Evolutionary conservation across 2,797 vertebrate species (phyloP), one percentile per base, ranked within the genome.

Genomic region (Anas bahamensis): DNA sequence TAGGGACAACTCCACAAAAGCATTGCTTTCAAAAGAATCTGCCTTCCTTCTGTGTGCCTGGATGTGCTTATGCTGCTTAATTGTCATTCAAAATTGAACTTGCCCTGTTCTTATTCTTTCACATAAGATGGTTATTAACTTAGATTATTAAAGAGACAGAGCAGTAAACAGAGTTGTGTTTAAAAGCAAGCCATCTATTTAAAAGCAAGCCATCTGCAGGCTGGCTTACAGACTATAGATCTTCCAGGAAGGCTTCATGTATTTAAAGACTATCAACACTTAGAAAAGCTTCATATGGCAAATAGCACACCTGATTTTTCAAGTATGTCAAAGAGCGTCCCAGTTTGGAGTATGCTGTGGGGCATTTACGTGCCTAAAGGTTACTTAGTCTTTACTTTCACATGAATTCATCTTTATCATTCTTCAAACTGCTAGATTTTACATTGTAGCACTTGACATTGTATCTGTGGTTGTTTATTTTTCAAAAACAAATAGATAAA

Each of bases 51-150:
- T 85, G 46, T 59, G 56, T 9, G 31, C 21, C 12, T 6, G 35
- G 50, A 9, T 78, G 35, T 64, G n/a, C 53, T 88, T 24, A 13
- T 65, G 72, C 78, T 74, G 63, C 71, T 88, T 75, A 84, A 71
- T 59, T 89, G 72, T 68, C 41, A 28, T 82, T 87, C 64, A 69
- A 65, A 78, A 79, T 26, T n/a, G 76, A 87, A 55, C 66, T 44
- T 57, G 33, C 23, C 37, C 39, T 65, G 29, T 63, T 86, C 71
- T 23, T 42, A 53, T 33, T 28, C 56, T 73, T 81, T 78, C 64
- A 29, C 46, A 8, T 19, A 23, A 74, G 59, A 17, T 37, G 22
- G 56, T 85, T 86, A 84, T 70, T 82, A 86, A 52, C 16, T 33
- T 59, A 33, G 23, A 72, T 80, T 83, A 83, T 78, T 69, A 72